A percentile compares a stretch with the other conserved stretches of the same genome.
Evolutionary conservation across 2,888 invertebrate genomes (phyloP).

Genomic region (Drosophila lutescens): DNA sequence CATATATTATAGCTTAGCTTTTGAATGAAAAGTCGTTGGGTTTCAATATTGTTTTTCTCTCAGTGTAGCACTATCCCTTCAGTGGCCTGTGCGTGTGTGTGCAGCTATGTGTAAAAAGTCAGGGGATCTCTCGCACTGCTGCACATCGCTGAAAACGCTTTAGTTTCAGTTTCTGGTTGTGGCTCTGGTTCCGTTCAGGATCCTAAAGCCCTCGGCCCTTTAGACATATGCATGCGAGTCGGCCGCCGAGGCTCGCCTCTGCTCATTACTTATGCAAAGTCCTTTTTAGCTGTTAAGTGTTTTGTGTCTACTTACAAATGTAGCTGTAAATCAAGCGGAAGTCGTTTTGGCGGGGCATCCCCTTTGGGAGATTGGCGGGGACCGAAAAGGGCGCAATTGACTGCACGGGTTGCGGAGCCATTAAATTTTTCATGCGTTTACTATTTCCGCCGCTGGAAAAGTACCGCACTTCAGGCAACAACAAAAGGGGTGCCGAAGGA

Average conservation of each 20-base stretch:
- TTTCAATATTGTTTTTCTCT: neutral
- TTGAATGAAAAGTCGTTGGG: too few species aligned
- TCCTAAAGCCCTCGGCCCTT: slow-evolving; percentile 39
- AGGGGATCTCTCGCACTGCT: slow-evolving; percentile 42
- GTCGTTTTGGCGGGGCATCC: slow-evolving; percentile 26
- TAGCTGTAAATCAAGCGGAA: slow-evolving; percentile 64
- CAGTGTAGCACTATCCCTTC: slow-evolving; percentile 8
- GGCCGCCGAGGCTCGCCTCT: slow-evolving; percentile 7
- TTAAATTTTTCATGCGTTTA: slow-evolving; percentile 43
- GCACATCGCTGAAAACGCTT: slow-evolving; percentile 30
- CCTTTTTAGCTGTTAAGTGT: slow-evolving; percentile 76
- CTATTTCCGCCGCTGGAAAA: slow-evolving; percentile 33
- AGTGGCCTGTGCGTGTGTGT: slow-evolving; percentile 36
- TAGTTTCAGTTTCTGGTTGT: slow-evolving; percentile 19
- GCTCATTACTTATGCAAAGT: slow-evolving; percentile 74
- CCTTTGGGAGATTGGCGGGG: neutral
- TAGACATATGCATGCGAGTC: slow-evolving; percentile 57
- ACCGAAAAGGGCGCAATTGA: slow-evolving; percentile 36
- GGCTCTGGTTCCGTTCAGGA: neutral
- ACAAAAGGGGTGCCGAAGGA: slow-evolving; percentile 3
- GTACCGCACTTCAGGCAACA: slow-evolving; percentile 2
- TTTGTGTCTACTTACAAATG: slow-evolving; percentile 74
- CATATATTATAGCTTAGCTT: too few species aligned
- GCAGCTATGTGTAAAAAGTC: slow-evolving; percentile 65
- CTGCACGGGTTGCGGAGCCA: slow-evolving; percentile 37